Base-by-base conservation (phyloP, 2,797 vertebrate genomes). In the Poeciliopsis presidionis region DNA sequence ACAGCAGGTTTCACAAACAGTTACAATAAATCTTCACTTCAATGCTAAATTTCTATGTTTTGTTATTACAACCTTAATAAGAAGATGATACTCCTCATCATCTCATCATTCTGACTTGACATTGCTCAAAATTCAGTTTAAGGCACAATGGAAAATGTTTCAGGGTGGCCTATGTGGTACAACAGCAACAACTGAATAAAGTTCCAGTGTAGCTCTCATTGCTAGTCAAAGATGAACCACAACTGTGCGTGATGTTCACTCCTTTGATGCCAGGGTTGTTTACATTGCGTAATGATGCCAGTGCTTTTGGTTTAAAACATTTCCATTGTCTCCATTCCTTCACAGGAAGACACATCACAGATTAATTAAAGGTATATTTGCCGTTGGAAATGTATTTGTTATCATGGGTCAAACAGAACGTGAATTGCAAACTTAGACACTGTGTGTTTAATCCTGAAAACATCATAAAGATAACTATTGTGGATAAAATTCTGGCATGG, bases 201-300 rank as follows among this genome's bases (percentile, higher is more conserved):
- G 73, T 80, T 85, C 57, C 46, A 71, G 71, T 45, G 53, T 47
- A 22, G 41, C 57, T 73, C 75, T 84, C 76, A 61, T 86, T 43
- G 33, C 33, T 36, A 73, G 78, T 84, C 84, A 49, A 65, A 78
- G 88, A 85, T 86, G 91, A 95, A 94, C 91, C 94, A 88, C 93
- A 95, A 92, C 87, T 87, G 88, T 93, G 93, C 88, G 91, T 92
- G 91, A 91, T 94, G 84, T 78, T 90, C 92, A 92, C 84, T 89
- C 88, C 94, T 96, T 96, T 95, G 94, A 95, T 90, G 86, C 78
- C 90, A 91, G 90, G 90, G 92, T 87, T 96, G 94, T 96, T 96
- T 96, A 96, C 93, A 91, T 84, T 81, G 80, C 86, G 86, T 92
- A 91, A 93, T 89, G 85, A 91, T 90, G 87, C 59, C 86, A 88